A percentile compares a stretch with the other conserved stretches of the same genome.
Evolutionary conservation across 2,113 vertebrate genomes (phyloP).

Genomic region (Bubo bubo): DNA sequence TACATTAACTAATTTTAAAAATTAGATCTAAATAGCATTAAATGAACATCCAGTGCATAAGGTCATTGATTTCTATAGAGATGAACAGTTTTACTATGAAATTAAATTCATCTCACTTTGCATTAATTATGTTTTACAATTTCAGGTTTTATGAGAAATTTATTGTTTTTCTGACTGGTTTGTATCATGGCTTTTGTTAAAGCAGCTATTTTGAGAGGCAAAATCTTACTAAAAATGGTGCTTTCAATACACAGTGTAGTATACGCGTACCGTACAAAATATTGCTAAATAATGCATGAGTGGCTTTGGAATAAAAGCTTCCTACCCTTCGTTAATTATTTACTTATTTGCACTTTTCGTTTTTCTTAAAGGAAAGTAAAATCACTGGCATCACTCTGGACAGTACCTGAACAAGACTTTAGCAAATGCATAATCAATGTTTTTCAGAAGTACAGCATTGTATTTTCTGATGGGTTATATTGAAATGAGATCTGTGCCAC

Average conservation of each 20-base stretch:
- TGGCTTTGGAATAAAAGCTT: slow-evolving; percentile 14
- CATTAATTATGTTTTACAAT: neutral
- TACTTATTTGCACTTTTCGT: slow-evolving; percentile 18
- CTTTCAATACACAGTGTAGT: neutral
- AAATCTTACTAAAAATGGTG: neutral
- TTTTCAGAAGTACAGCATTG: neutral
- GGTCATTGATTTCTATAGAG: neutral
- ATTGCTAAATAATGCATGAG: slow-evolving; percentile 26
- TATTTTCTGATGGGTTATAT: neutral
- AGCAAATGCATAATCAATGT: neutral
- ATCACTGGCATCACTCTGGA: neutral
- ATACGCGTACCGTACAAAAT: neutral
- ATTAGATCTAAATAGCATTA: neutral
- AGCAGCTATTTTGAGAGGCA: neutral
- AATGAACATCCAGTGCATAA: neutral
- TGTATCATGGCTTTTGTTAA: neutral
- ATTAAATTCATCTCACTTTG: neutral
- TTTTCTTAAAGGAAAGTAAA: slow-evolving; percentile 8
- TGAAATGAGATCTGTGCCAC: neutral
- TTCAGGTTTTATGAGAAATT: neutral
- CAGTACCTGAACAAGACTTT: neutral
- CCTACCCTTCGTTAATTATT: slow-evolving; percentile 9
- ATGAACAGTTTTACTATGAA: neutral
- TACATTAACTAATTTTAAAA: neutral
- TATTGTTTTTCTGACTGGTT: neutral